Conservation (phyloP, 2,888 invertebrate genomes). For the Drosophila cognata region DNA sequence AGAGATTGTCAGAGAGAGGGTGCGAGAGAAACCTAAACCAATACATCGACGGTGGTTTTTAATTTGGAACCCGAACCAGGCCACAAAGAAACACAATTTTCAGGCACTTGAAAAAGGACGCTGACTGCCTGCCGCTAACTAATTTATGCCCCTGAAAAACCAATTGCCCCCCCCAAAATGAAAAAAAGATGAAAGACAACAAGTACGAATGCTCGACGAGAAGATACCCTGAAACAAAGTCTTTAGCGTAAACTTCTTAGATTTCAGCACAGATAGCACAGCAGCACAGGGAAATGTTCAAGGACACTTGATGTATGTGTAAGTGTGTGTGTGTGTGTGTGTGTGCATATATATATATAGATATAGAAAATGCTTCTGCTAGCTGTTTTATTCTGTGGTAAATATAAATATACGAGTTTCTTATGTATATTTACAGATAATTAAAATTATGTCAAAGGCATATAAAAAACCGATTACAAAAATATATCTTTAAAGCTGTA, state of each 20-base stretch:
- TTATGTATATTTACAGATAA: neutral
- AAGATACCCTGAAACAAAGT: neutral
- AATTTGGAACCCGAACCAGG: slow-evolving; percentile 29
- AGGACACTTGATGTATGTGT: no score
- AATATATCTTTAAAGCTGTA: neutral
- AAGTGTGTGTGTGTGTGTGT: neutral
- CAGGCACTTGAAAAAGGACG: slow-evolving; percentile 58
- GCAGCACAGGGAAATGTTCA: neutral
- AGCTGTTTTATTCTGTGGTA: neutral
- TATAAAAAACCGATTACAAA: neutral
- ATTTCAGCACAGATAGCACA: neutral
- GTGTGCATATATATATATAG: neutral
- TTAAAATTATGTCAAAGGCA: neutral
- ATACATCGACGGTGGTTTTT: slow-evolving; percentile 17
- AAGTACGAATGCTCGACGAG: neutral
- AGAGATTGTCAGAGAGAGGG: neutral
- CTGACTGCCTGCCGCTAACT: slow-evolving; percentile 16
- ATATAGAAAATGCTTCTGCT: neutral
- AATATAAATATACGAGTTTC: neutral
- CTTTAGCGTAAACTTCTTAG: neutral
- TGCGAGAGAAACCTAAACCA: neutral
- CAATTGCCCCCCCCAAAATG: slow-evolving; percentile 15
- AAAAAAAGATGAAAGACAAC: neutral
- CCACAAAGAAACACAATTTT: slow-evolving; percentile 31
- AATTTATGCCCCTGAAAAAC: slow-evolving; percentile 54